phyloP scores from a whole-genome alignment of 2,888 invertebrate genomes.

The Drosophila siamana region DNA sequence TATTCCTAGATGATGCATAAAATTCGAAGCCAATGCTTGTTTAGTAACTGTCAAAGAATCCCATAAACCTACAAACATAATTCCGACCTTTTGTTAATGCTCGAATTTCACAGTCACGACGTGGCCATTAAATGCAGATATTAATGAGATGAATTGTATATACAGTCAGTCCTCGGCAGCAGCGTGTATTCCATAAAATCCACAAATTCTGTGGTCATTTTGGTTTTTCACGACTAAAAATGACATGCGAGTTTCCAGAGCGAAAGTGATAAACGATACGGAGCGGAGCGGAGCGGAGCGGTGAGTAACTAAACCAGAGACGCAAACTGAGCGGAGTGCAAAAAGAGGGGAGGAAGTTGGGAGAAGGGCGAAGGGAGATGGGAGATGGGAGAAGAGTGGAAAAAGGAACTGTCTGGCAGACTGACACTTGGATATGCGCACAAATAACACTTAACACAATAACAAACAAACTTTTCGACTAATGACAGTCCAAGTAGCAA shows the following conservation, averaged over 20 bases:
- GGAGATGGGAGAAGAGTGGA: conserved; percentile 17
- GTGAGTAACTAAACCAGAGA: conserved; percentile 29
- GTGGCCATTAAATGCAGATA: conserved; percentile 51
- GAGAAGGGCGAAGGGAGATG: conserved; percentile 19
- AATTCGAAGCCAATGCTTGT: conserved; percentile 4
- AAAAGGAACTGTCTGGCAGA: conserved; percentile 19
- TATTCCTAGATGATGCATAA: conserved; percentile 2
- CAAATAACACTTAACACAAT: conserved; percentile 84
- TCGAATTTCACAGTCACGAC: conserved; percentile 37
- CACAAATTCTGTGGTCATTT: conserved; percentile 57
- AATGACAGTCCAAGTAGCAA: conserved; percentile 83
- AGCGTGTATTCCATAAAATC: conserved; percentile 12
- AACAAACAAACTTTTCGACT: conserved; percentile 84
- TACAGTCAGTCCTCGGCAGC: conserved; percentile 11
- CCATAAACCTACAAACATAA: not conserved
- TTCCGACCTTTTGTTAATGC: not conserved
- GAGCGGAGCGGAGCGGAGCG: conserved; percentile 28
- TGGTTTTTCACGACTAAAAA: conserved; percentile 37
- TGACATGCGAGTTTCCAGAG: conserved; percentile 63
- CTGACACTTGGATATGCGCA: conserved; percentile 81
- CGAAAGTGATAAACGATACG: conserved; percentile 79
- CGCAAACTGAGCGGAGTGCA: conserved; percentile 4
- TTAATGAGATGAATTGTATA: conserved; percentile 47
- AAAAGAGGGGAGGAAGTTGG: no score
- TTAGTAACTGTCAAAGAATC: not conserved